A percentile compares a stretch with the other conserved stretches of the same genome.
Evolutionary conservation across 2,888 invertebrate species (phyloP).

Genomic region (Penaeus monodon): DNA sequence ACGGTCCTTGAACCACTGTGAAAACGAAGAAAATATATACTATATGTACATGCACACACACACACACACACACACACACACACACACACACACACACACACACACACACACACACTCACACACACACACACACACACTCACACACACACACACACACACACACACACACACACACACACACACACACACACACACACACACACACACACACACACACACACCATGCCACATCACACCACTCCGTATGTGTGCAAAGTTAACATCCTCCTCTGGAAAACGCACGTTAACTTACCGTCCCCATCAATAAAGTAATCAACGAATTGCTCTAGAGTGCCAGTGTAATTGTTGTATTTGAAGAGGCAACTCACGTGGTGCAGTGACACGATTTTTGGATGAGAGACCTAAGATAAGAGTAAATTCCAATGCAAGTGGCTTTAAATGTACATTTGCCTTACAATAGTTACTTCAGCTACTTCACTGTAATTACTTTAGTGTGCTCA

Average conservation of each 20-base stretch:
- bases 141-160: no score
- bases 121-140: no score
- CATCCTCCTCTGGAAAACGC: no score
- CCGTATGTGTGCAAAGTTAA: no score
- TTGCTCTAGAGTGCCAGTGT: constrained; percentile 32
- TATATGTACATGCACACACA: background rate
- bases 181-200: no score
- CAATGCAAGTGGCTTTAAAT: background rate
- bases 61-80: background rate
- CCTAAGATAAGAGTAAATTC: background rate
- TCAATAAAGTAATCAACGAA: constrained; percentile 52
- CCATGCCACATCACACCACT: no score
- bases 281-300: constrained; percentile 43
- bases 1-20: constrained; percentile 29
- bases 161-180: no score
- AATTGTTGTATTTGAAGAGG: constrained; percentile 46
- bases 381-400: constrained; percentile 10
- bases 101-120: no score
- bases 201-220: no score
- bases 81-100: no score
- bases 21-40: no score
- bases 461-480: no score
- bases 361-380: constrained; percentile 46
- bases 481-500: constrained; percentile 44
- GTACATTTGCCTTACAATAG: background rate